Percentiles rank a stretch among this genome's conserved stretches.
These are phyloP conservation scores for Eclectus roratus DNA, from an alignment of 2,113 vertebrate species.

Conservation along the genomic window DNA sequence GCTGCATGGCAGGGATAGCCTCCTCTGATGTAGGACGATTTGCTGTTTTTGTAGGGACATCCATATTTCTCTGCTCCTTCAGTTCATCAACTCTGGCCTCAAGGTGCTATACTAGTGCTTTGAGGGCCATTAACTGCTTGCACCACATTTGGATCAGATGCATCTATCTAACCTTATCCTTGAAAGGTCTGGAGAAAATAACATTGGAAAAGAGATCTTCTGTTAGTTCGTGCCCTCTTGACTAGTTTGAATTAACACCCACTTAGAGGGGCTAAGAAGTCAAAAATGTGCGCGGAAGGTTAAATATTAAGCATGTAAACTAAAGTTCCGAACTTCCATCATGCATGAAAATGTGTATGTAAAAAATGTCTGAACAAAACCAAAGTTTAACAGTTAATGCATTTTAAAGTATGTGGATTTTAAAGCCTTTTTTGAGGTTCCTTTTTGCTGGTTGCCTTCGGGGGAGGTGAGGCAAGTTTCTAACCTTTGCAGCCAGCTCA, in stretches of 20 bases:
- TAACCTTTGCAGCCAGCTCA: conserved; percentile 64
- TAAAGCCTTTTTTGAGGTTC: conserved; percentile 39
- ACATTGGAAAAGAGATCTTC: conserved; percentile 32
- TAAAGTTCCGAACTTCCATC: conserved; percentile 44
- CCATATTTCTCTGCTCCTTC: neutral
- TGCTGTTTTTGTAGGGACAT: conserved; percentile 7
- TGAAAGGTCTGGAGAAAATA: conserved; percentile 60
- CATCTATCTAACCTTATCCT: conserved; percentile 58
- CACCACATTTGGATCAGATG: conserved; percentile 52
- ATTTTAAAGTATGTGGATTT: conserved; percentile 57
- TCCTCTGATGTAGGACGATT: conserved; percentile 20
- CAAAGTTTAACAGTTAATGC: conserved; percentile 30
- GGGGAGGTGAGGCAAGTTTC: conserved; percentile 59
- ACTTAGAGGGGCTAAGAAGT: conserved; percentile 48
- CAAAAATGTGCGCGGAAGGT: conserved; percentile 56
- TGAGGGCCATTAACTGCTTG: conserved; percentile 53
- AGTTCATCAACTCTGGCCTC: conserved; percentile 47
- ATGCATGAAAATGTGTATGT: conserved; percentile 44
- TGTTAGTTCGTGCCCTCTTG: conserved; percentile 29
- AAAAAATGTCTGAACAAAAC: conserved; percentile 33
- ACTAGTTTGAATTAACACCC: conserved; percentile 59
- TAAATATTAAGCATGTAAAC: conserved; percentile 56
- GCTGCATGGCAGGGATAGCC: neutral
- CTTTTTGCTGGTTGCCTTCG: conserved; percentile 60
- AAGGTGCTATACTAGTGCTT: conserved; percentile 31